Base-by-base conservation (phyloP, 1,140 invertebrate genomes). In the Gonioctena quinquepunctata region DNA sequence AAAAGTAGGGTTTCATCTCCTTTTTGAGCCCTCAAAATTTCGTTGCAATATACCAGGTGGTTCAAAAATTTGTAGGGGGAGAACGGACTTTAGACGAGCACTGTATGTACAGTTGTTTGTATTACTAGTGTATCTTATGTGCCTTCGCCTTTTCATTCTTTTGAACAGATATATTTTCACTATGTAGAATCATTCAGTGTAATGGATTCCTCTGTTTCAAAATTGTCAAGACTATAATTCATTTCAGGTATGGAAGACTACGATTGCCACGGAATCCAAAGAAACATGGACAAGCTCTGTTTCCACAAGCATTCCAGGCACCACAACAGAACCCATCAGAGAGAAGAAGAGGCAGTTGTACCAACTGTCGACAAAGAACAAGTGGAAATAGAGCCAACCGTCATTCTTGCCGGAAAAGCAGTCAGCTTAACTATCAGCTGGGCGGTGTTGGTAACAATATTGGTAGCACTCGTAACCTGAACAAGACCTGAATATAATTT, bases 211-310 rank as follows among this genome's bases (percentile, higher is more conserved):
- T n/a, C n/a, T n/a, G n/a, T n/a, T n/a, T n/a, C n/a, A n/a, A n/a
- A n/a, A n/a, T n/a, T n/a, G n/a, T n/a, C n/a, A n/a, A n/a, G n/a
- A n/a, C n/a, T n/a, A n/a, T n/a, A n/a, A n/a, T 62, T 62, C 18
- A 5, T 62, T 62, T 2, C 21, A 62, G 60, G 63, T 60, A 84
- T 86, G n/a, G 92, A 93, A 79, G 89, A 91, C 28, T 91, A 90
- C 79, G 89, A 93, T 74, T 95, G 93, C 75, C 80, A 82, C 0
- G 80, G 77, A 66, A 89, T 90, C 76, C 89, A 88, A 73, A 85
- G 84, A 23, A 93, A 94, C 81, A 92, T 93, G 85, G 89, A 89
- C 18, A 84, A 86, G 67, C 81, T 94, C 6, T 94, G 93, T 80
- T 93, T 91, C 82, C 87, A 88, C 59, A 89, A 88, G 70, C 62